Evolutionary conservation across 2,113 vertebrate species (phyloP).

Genomic region (Lynx canadensis): DNA sequence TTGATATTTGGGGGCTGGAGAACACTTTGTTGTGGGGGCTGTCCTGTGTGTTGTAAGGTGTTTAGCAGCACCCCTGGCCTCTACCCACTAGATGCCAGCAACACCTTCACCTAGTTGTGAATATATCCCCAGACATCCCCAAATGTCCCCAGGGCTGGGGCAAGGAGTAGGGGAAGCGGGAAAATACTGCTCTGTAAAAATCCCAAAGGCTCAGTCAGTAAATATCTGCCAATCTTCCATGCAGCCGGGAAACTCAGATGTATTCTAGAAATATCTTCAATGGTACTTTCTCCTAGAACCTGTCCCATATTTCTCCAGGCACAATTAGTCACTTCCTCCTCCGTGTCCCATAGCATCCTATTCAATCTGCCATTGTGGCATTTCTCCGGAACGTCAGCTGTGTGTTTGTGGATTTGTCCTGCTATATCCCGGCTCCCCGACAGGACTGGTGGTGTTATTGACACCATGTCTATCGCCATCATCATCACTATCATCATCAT

Average conservation of each 20-base stretch:
- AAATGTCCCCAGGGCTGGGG: background rate
- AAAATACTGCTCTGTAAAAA: background rate
- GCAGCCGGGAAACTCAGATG: background rate
- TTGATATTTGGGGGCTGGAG: background rate
- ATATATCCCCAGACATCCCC: background rate
- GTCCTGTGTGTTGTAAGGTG: background rate
- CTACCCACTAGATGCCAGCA: background rate
- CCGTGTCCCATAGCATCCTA: background rate
- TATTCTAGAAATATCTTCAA: background rate
- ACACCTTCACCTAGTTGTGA: background rate
- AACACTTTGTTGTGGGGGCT: background rate
- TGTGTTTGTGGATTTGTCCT: background rate
- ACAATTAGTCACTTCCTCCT: background rate
- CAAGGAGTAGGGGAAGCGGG: no score
- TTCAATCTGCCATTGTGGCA: background rate
- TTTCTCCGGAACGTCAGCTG: no score
- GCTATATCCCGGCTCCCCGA: background rate
- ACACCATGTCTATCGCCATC: background rate
- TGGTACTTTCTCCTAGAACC: background rate
- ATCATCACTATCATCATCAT: rapidly evolving
- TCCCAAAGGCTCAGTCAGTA: background rate
- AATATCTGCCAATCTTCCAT: background rate
- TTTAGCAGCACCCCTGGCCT: background rate
- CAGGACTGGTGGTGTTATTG: rapidly evolving
- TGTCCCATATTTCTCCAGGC: background rate